These are phyloP conservation scores for Coelopa pilipes DNA, from an alignment of 2,888 invertebrate species.

Conservation along the genomic window DNA sequence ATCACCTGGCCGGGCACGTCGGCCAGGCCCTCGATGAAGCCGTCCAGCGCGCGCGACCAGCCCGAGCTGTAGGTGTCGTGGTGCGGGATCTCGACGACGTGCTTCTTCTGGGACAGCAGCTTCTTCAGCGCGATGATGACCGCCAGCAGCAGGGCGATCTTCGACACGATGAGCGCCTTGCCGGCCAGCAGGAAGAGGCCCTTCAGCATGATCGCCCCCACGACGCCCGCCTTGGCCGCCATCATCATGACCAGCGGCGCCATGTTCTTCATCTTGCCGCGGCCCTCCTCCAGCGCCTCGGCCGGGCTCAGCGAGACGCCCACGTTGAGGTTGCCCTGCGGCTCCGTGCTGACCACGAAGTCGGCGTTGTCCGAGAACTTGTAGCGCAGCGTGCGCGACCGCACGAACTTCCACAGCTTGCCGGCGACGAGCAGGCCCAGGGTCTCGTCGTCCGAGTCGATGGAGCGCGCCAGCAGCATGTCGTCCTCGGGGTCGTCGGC, in stretches of 20 bases:
- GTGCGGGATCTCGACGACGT: constrained; percentile 78
- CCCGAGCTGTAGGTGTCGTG: constrained; percentile 71
- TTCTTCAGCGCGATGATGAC: constrained; percentile 86
- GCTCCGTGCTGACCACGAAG: constrained; percentile 77
- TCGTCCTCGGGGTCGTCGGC: constrained; percentile 71
- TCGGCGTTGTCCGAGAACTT: constrained; percentile 82
- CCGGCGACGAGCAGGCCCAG: constrained; percentile 75
- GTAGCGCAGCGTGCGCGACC: constrained; percentile 81
- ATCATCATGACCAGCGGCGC: constrained; percentile 79
- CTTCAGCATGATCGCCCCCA: constrained; percentile 84
- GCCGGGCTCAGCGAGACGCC: constrained; percentile 77
- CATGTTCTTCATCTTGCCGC: constrained; percentile 78
- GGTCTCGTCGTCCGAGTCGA: constrained; percentile 72
- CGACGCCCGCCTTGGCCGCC: constrained; percentile 82
- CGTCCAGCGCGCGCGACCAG: constrained; percentile 70
- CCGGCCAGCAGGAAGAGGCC: constrained; percentile 83
- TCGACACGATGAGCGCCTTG: constrained; percentile 85
- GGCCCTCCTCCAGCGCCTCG: constrained; percentile 72
- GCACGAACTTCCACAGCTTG: constrained; percentile 81
- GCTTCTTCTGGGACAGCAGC: constrained; percentile 75
- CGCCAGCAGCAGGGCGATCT: constrained; percentile 83
- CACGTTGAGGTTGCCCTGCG: constrained; percentile 71
- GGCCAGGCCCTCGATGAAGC: constrained; percentile 66
- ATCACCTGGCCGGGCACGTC: constrained; percentile 66
- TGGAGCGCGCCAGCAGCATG: constrained; percentile 67